Percentiles rank a stretch among this genome's conserved stretches.
Evolutionary conservation across 1,140 invertebrate species (phyloP).

Genomic region (Acromyrmex charruanus): DNA sequence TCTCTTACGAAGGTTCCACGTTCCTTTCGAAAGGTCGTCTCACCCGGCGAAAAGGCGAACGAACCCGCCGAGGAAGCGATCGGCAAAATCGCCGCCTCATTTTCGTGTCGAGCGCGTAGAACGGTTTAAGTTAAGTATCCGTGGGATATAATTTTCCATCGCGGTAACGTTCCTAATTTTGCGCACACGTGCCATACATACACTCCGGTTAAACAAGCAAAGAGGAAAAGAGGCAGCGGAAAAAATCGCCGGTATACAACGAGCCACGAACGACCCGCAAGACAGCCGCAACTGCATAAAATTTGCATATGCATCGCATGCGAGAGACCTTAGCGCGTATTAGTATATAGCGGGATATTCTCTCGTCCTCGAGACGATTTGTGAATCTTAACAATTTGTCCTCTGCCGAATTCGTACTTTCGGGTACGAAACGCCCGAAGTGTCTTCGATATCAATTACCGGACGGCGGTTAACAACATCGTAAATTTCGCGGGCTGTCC

Average conservation of each 20-base stretch:
- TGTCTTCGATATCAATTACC: slow-evolving; percentile 54
- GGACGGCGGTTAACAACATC: slow-evolving; percentile 22
- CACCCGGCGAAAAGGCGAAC: slow-evolving; percentile 41
- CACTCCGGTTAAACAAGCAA: slow-evolving; percentile 11
- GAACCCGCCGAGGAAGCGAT: slow-evolving; percentile 40
- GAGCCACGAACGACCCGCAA: slow-evolving; percentile 32
- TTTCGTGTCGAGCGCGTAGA: slow-evolving; percentile 40
- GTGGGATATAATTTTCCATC: slow-evolving; percentile 44
- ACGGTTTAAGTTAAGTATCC: slow-evolving; percentile 36
- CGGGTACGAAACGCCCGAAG: not conserved
- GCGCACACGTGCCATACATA: slow-evolving; percentile 9
- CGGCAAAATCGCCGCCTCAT: slow-evolving; percentile 38
- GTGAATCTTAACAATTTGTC: slow-evolving; percentile 46
- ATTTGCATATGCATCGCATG: slow-evolving; percentile 59
- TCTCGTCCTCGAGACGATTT: slow-evolving; percentile 42
- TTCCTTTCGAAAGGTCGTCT: slow-evolving; percentile 34
- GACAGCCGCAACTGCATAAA: slow-evolving; percentile 53
- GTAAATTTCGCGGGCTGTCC: slow-evolving; percentile 19
- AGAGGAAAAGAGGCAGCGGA: slow-evolving; percentile 23
- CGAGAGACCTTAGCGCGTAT: slow-evolving; percentile 27
- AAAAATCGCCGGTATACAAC: slow-evolving; percentile 34
- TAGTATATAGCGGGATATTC: slow-evolving; percentile 65
- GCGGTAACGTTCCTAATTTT: slow-evolving; percentile 38
- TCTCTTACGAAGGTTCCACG: not conserved
- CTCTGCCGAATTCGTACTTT: not conserved